A percentile compares a stretch with the other conserved stretches of the same genome.
Conservation (phyloP, 2,797 vertebrate species). For the Sarcophilus harrisii region DNA sequence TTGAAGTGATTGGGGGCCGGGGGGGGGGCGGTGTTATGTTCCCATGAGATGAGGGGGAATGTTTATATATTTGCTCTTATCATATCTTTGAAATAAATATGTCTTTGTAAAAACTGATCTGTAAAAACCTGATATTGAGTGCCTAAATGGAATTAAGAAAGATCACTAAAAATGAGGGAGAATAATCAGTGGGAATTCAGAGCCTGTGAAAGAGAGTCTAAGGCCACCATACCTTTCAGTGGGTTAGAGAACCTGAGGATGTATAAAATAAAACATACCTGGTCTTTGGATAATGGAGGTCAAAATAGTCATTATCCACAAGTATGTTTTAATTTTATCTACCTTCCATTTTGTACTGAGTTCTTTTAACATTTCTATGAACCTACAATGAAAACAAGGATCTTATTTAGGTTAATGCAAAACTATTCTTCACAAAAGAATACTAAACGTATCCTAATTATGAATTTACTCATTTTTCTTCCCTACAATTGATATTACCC, state of each 20-base stretch:
- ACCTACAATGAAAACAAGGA: neutral
- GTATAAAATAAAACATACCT: neutral
- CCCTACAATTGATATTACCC: neutral
- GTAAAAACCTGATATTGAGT: neutral
- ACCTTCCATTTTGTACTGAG: neutral
- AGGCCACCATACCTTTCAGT: neutral
- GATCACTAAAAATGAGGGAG: neutral
- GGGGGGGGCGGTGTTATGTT: neutral
- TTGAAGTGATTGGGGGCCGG: neutral
- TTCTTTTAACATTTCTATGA: conserved; percentile 33
- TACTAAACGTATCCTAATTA: neutral
- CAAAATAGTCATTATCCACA: neutral
- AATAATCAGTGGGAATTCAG: neutral
- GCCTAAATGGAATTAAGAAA: neutral
- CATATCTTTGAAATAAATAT: neutral
- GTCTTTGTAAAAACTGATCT: neutral
- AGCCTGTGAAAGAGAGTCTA: neutral
- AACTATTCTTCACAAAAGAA: neutral
- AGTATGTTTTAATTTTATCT: conserved; percentile 34
- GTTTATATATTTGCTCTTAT: neutral
- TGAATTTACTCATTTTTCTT: conserved; percentile 33
- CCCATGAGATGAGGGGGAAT: neutral
- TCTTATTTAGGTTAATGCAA: neutral
- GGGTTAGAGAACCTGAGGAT: neutral
- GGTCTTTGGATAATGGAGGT: neutral